Evolutionary conservation across 1,140 invertebrate species (phyloP).

Genomic region (Magallana angulata): DNA sequence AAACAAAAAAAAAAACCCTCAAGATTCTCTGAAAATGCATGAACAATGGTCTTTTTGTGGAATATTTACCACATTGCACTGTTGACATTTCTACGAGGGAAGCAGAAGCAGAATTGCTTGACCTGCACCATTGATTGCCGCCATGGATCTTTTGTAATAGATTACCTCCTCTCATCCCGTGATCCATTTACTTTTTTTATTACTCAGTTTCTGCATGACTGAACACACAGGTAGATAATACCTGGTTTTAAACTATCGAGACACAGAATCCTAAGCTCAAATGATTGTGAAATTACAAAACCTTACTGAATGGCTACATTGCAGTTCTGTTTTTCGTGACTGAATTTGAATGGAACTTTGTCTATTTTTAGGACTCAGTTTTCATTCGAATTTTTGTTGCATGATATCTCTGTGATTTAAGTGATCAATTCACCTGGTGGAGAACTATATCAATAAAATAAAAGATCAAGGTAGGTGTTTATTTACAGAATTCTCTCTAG

Average conservation of each 20-base stretch:
- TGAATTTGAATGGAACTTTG: neutral
- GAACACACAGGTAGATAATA: slow-evolving; percentile 25
- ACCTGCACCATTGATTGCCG: neutral
- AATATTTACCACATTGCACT: too few species aligned
- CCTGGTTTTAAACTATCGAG: slow-evolving; percentile 11
- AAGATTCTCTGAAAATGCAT: too few species aligned
- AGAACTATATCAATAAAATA: too few species aligned
- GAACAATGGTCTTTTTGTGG: too few species aligned
- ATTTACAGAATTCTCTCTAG: too few species aligned
- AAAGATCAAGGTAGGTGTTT: too few species aligned
- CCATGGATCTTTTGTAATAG: slow-evolving; percentile 16
- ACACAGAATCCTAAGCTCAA: slow-evolving; percentile 2
- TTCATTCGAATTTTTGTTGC: too few species aligned
- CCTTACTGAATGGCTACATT: neutral
- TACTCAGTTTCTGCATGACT: slow-evolving; percentile 5
- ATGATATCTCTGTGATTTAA: too few species aligned
- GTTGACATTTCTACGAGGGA: too few species aligned
- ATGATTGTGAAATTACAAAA: slow-evolving; percentile 19
- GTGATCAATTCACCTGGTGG: too few species aligned
- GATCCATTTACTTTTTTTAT: slow-evolving; percentile 26
- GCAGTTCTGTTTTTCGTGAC: neutral
- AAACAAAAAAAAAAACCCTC: too few species aligned
- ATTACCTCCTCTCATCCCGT: slow-evolving; percentile 13
- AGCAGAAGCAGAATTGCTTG: too few species aligned
- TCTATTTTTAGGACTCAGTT: slow-evolving; percentile 6